A percentile compares a stretch with the other conserved stretches of the same genome.
phyloP scores from a whole-genome alignment of 2,888 invertebrate species.

The Agrilus cyanescens region DNA sequence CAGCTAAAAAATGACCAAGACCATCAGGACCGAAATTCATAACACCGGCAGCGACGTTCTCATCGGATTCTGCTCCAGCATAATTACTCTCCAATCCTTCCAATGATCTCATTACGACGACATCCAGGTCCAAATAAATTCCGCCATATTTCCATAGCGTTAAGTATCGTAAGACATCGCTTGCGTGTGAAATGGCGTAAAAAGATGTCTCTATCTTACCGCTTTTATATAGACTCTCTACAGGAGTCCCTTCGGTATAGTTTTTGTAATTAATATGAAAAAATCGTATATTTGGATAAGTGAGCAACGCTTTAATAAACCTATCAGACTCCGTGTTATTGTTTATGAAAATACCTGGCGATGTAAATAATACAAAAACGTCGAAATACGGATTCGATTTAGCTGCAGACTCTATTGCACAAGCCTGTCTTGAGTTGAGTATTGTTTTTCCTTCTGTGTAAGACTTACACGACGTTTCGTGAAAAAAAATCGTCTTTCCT shows the following conservation, averaged over 20 bases:
- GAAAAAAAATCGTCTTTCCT: conserved; percentile 49
- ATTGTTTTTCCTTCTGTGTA: conserved; percentile 30
- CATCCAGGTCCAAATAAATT: conserved; percentile 64
- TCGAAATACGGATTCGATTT: conserved; percentile 44
- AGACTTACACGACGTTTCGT: conserved; percentile 50
- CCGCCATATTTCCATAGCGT: conserved; percentile 67
- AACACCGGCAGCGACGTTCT: conserved; percentile 53
- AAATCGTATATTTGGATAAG: conserved; percentile 41
- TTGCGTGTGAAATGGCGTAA: conserved; percentile 49
- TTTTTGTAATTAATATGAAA: conserved; percentile 39
- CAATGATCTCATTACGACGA: conserved; percentile 51
- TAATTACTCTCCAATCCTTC: conserved; percentile 44
- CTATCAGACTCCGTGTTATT: conserved; percentile 22
- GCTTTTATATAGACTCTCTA: conserved; percentile 41
- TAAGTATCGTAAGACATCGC: conserved; percentile 52
- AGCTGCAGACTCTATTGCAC: conserved; percentile 58
- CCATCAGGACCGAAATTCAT: conserved; percentile 45
- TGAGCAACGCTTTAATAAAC: conserved; percentile 30
- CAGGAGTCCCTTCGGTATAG: conserved; percentile 44
- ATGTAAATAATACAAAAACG: conserved; percentile 44
- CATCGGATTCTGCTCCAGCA: conserved; percentile 47
- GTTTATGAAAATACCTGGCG: conserved; percentile 30
- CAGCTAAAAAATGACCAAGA: conserved; percentile 45
- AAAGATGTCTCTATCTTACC: conserved; percentile 39
- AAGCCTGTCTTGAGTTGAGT: conserved; percentile 48